Conservation (phyloP, 2,888 invertebrate genomes). For the Lepidocyrtoides sp. region DNA sequence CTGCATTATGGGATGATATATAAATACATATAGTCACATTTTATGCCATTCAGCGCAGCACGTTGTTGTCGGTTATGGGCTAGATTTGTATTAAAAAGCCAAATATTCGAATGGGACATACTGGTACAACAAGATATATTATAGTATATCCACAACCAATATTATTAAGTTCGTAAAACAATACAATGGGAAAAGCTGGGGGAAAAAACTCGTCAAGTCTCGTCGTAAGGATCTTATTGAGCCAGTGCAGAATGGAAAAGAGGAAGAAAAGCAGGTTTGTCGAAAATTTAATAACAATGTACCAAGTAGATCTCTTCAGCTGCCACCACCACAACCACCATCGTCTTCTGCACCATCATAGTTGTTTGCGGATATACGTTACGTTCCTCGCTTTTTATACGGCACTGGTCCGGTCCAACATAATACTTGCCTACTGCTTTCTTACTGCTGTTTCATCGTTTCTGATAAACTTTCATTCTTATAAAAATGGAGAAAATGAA, state of each 20-base stretch:
- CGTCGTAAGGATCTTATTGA: constrained; percentile 41
- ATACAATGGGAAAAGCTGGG: constrained; percentile 44
- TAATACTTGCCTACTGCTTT: background rate
- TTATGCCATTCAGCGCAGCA: constrained; percentile 39
- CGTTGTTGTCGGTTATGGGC: constrained; percentile 30
- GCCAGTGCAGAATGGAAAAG: background rate
- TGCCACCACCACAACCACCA: constrained; percentile 61
- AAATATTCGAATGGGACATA: constrained; percentile 1
- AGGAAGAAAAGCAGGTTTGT: constrained; percentile 33
- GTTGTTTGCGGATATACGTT: background rate
- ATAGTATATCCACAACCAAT: background rate
- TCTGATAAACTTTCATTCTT: constrained; percentile 26
- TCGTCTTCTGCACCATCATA: background rate
- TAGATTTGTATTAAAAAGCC: constrained; percentile 13
- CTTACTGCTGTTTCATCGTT: background rate
- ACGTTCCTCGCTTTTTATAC: background rate
- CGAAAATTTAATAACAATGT: constrained; percentile 74
- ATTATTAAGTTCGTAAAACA: constrained; percentile 46
- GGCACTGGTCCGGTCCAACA: background rate
- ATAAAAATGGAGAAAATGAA: background rate
- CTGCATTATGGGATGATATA: constrained; percentile 39
- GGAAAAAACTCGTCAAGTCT: constrained; percentile 48
- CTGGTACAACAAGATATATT: background rate
- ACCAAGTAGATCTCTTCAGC: constrained; percentile 63
- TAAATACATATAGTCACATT: constrained; percentile 36